Conservation (phyloP, 2,888 invertebrate genomes). For the Euzetes globulus region DNA sequence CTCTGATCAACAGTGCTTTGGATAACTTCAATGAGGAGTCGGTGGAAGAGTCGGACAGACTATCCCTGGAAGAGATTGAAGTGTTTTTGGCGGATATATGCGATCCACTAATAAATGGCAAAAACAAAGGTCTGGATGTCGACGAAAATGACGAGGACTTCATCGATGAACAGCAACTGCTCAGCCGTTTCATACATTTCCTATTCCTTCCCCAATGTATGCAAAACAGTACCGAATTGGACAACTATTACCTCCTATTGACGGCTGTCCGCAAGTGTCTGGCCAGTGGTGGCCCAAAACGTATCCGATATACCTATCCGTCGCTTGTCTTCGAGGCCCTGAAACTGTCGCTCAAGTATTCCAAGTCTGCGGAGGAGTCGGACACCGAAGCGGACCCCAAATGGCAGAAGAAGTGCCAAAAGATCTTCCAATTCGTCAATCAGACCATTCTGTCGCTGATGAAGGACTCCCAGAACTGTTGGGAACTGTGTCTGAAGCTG, state of each 20-base stretch:
- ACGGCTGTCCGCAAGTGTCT: slow-evolving; percentile 71
- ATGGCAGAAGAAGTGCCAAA: slow-evolving; percentile 97
- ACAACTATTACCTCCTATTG: slow-evolving; percentile 34
- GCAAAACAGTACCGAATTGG: slow-evolving; percentile 28
- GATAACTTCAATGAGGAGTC: slow-evolving; percentile 32
- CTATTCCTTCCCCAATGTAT: slow-evolving; percentile 43
- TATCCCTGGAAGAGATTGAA: slow-evolving; percentile 35
- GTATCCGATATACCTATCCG: slow-evolving; percentile 84
- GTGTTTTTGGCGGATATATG: slow-evolving; percentile 35
- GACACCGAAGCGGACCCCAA: slow-evolving; percentile 71
- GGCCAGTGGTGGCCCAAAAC: slow-evolving; percentile 75
- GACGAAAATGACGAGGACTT: slow-evolving; percentile 64
- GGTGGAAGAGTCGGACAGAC: slow-evolving; percentile 27
- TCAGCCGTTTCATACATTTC: slow-evolving; percentile 58
- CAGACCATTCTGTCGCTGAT: slow-evolving; percentile 87
- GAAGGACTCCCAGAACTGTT: slow-evolving; percentile 78
- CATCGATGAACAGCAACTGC: slow-evolving; percentile 83
- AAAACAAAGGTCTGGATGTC: background rate
- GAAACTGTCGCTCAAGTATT: slow-evolving; percentile 74
- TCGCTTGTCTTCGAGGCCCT: slow-evolving; percentile 91
- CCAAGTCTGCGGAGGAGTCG: slow-evolving; percentile 59
- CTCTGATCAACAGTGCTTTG: slow-evolving; percentile 34
- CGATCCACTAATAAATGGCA: slow-evolving; percentile 35
- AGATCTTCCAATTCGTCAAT: slow-evolving; percentile 96
- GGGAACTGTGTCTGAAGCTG: slow-evolving; percentile 82